Evolutionary conservation across 1,140 invertebrate species (phyloP).

Genomic region (Phortica variegata): DNA sequence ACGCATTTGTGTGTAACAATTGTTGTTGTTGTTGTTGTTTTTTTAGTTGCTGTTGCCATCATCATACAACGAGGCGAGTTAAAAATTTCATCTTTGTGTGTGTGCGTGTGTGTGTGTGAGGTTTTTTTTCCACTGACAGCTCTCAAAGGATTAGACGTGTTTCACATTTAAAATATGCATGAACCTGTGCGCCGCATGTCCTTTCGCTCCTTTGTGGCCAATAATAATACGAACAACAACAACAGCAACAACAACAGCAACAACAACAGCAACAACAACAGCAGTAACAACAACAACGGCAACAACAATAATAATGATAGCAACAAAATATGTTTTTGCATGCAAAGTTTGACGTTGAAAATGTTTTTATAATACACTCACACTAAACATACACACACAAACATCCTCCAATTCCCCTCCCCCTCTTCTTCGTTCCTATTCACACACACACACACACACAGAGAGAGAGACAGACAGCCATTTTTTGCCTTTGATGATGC

Average conservation of each 20-base stretch:
- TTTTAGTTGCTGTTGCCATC: not conserved
- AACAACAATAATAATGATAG: conserved; percentile 4
- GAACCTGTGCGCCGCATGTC: too few relatives aligned
- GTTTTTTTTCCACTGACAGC: conserved; percentile 37
- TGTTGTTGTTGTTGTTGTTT: not conserved
- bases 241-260: not conserved
- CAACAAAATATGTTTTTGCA: conserved; percentile 10
- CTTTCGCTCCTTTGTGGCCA: too few relatives aligned
- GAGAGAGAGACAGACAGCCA: not conserved
- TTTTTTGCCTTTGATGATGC: too few relatives aligned
- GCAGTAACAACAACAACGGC: conserved; percentile 7
- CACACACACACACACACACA: conserved; percentile 9
- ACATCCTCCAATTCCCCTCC: not conserved
- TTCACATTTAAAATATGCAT: conserved; percentile 46
- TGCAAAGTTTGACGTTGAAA: conserved; percentile 5
- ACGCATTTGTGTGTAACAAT: not conserved
- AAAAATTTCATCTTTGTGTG: conserved; percentile 24
- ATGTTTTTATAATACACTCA: conserved; percentile 13
- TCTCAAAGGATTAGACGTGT: conserved; percentile 57
- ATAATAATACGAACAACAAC: too few relatives aligned
- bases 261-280: conserved; percentile 9
- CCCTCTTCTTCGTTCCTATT: conserved; percentile 17
- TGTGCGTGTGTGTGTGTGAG: not conserved
- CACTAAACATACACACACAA: not conserved
- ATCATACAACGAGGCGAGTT: not conserved